phyloP scores from a whole-genome alignment of 1,140 invertebrate species.

The Brachionus angularis region DNA sequence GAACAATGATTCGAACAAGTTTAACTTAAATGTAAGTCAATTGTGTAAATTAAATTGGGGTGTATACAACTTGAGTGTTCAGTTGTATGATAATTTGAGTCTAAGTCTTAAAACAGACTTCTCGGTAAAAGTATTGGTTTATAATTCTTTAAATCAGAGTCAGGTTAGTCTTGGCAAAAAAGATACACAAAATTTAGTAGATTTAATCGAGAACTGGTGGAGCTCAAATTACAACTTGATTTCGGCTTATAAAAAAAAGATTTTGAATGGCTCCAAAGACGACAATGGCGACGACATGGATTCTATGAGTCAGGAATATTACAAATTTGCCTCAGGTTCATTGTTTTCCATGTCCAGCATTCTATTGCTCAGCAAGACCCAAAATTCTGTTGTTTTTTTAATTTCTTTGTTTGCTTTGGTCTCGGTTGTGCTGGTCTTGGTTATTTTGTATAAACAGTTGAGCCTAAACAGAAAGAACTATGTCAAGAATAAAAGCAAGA shows the following conservation, averaged over 20 bases:
- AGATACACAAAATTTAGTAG: neutral
- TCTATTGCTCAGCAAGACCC: too few relatives aligned
- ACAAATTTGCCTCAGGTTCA: neutral
- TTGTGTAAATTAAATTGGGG: neutral
- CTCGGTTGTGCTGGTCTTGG: too few relatives aligned
- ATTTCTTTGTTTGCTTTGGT: too few relatives aligned
- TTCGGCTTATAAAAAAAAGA: neutral
- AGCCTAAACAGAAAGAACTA: too few relatives aligned
- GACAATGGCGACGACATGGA: neutral
- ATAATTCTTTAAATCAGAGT: neutral
- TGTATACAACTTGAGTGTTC: slow-evolving; percentile 28
- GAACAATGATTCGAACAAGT: neutral
- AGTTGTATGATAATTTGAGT: neutral
- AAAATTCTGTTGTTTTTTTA: too few relatives aligned
- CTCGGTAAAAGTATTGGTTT: neutral
- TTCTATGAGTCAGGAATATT: neutral
- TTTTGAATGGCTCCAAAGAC: neutral
- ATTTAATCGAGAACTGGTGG: neutral
- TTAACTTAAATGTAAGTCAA: neutral
- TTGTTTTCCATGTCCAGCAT: too few relatives aligned
- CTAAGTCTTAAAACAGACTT: neutral
- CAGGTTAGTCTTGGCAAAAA: neutral
- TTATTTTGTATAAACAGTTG: too few relatives aligned
- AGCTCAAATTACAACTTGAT: neutral
- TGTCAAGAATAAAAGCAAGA: too few relatives aligned